phyloP scores from a whole-genome alignment of 2,797 vertebrate genomes.

The Gadopsis marmoratus region DNA sequence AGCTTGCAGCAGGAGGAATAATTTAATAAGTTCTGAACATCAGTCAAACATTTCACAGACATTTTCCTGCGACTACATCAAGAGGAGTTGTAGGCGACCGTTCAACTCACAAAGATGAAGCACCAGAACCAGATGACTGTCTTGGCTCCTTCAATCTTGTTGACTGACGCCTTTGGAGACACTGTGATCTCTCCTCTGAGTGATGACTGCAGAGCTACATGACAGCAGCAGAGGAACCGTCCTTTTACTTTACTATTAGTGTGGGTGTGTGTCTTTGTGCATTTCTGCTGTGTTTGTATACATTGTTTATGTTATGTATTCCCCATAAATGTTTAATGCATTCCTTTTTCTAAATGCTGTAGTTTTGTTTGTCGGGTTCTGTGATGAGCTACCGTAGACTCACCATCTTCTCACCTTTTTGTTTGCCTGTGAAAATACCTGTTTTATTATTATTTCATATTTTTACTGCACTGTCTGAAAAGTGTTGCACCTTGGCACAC shows the following conservation, averaged over 20 bases:
- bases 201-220: conserved; percentile 40
- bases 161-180: conserved; percentile 48
- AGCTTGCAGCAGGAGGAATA: not conserved
- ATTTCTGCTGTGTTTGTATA: not conserved
- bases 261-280: not conserved
- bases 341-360: conserved; percentile 8
- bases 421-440: not conserved
- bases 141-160: conserved; percentile 50
- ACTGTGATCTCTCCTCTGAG: conserved; percentile 53
- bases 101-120: conserved; percentile 41
- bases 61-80: conserved; percentile 25
- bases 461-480: conserved; percentile 3
- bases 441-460: not conserved
- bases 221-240: conserved; percentile 24
- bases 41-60: conserved; percentile 19
- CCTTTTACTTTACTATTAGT: conserved; percentile 14
- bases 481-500: conserved; percentile 8
- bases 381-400: not conserved
- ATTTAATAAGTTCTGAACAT: conserved; percentile 24
- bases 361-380: not conserved
- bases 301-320: not conserved
- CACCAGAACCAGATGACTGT: conserved; percentile 20
- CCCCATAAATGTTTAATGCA: not conserved
- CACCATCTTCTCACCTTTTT: not conserved
- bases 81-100: not conserved